These are phyloP conservation scores for Indicator maculatus DNA, from an alignment of 2,113 vertebrate genomes.

Conservation along the genomic window DNA sequence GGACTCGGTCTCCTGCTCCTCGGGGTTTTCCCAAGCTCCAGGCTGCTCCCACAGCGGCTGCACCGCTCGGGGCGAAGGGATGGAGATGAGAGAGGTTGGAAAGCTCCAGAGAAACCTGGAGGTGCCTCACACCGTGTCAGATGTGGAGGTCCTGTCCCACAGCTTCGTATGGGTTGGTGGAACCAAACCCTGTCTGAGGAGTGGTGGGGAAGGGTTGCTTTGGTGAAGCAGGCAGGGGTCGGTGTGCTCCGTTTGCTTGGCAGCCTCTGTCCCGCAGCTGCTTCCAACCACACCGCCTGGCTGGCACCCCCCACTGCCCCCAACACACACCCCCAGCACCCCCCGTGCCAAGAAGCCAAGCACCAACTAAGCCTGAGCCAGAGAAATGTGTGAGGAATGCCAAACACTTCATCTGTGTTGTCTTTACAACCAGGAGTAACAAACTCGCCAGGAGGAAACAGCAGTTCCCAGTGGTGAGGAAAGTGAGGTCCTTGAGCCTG, in stretches of 20 bases:
- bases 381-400: neutral
- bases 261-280: neutral
- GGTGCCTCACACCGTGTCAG: rapidly evolving
- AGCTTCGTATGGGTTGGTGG: neutral
- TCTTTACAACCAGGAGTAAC: neutral
- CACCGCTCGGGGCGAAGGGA: neutral
- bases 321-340: too few relatives aligned
- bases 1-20: neutral
- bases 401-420: neutral
- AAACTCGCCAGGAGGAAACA: neutral
- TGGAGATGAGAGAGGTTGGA: rapidly evolving
- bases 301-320: neutral
- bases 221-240: neutral
- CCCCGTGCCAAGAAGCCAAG: rapidly evolving
- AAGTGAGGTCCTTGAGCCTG: too few relatives aligned
- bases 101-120: neutral
- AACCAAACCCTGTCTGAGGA: neutral
- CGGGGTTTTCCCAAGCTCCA: neutral
- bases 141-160: neutral
- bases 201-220: neutral
- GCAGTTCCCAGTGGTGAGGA: neutral
- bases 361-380: neutral
- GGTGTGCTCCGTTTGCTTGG: neutral
- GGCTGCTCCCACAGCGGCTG: neutral
- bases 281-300: neutral